Percentiles rank a stretch among this genome's conserved stretches.
phyloP scores from a whole-genome alignment of 1,140 invertebrate genomes.

The Lepidurus arcticus region DNA sequence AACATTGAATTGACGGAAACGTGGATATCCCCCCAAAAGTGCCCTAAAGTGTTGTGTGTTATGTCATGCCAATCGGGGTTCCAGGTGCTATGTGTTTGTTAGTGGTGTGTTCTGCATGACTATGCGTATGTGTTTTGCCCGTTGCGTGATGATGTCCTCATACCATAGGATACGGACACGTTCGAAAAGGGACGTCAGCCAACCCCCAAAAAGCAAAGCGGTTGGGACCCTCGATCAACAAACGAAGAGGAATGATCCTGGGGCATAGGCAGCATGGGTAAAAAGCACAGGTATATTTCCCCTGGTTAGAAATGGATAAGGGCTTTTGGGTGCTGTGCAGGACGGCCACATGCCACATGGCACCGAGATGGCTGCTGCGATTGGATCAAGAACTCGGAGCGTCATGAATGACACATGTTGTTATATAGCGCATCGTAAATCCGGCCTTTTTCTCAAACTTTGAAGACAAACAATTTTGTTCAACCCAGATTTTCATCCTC shows the following conservation, averaged over 20 bases:
- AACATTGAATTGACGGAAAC: too few species aligned
- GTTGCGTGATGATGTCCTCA: slow-evolving; percentile 7
- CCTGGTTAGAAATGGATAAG: neutral
- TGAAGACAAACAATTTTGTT: neutral
- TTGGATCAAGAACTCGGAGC: slow-evolving; percentile 14
- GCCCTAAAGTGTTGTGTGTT: neutral
- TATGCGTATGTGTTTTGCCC: neutral
- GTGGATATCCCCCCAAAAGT: neutral
- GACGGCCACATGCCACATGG: slow-evolving; percentile 2
- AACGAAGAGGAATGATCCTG: neutral
- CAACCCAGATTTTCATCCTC: neutral
- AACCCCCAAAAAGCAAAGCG: neutral
- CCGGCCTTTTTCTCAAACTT: neutral
- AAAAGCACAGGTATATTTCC: neutral
- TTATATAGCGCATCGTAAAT: slow-evolving; percentile 15
- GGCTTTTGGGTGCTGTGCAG: neutral
- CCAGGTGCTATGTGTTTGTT: too few species aligned
- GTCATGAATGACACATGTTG: slow-evolving; percentile 21
- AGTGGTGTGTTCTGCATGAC: neutral
- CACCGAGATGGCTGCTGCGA: slow-evolving; percentile 16
- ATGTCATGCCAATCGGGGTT: neutral
- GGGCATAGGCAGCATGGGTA: neutral
- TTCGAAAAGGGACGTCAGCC: neutral
- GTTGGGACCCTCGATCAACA: neutral
- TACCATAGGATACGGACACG: neutral